phyloP scores from a whole-genome alignment of 1,140 invertebrate species.

The Scaptodrosophila lebanonensis region DNA sequence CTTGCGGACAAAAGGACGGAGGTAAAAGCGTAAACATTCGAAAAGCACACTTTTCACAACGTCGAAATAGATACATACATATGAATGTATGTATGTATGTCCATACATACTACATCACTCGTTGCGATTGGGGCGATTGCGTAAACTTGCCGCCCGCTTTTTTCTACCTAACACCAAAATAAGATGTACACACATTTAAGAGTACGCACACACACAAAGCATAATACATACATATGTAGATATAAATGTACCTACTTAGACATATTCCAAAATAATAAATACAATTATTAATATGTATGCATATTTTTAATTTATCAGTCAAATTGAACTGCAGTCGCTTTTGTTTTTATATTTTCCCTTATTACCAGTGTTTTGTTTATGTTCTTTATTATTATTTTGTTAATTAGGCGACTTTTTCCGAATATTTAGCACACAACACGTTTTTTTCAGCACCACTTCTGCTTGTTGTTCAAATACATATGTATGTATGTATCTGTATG shows the following conservation, averaged over 20 bases:
- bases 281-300: slow-evolving; percentile 32
- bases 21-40: slow-evolving; percentile 59
- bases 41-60: slow-evolving; percentile 71
- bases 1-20: slow-evolving; percentile 37
- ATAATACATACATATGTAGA: slow-evolving; percentile 28
- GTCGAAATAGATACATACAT: slow-evolving; percentile 15
- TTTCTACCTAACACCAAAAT: slow-evolving; percentile 72
- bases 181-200: slow-evolving; percentile 68
- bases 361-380: slow-evolving; percentile 65
- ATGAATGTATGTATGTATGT: slow-evolving; percentile 6
- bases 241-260: no score
- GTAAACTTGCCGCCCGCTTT: slow-evolving; percentile 73
- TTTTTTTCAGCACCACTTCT: slow-evolving; percentile 44
- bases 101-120: slow-evolving; percentile 26
- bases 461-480: slow-evolving; percentile 8
- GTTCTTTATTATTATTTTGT: slow-evolving; percentile 47
- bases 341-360: slow-evolving; percentile 50
- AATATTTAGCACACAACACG: slow-evolving; percentile 64
- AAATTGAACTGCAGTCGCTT: slow-evolving; percentile 15
- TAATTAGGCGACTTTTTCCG: slow-evolving; percentile 29
- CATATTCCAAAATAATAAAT: slow-evolving; percentile 62
- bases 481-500: slow-evolving; percentile 14
- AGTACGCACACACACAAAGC: slow-evolving; percentile 32
- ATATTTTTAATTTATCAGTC: slow-evolving; percentile 31
- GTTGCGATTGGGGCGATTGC: slow-evolving; percentile 60